Evolutionary conservation across 2,113 vertebrate genomes (phyloP).

Genomic region (Ictidomys tridecemlineatus): DNA sequence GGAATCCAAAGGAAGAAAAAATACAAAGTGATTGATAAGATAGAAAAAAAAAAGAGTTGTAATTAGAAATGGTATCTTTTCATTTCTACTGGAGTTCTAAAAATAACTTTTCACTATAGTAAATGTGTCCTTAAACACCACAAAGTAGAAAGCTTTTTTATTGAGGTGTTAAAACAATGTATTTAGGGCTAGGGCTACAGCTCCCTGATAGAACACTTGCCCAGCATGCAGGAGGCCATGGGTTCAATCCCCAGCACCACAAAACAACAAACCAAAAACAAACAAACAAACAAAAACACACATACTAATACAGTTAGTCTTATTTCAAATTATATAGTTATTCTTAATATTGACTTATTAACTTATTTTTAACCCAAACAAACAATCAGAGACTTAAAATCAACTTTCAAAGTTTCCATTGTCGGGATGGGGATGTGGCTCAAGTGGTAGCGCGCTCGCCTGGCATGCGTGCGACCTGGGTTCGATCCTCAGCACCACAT

Average conservation of each 20-base stretch:
- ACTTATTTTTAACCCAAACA: neutral
- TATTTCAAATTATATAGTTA: conserved; percentile 21
- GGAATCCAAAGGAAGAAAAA: conserved; percentile 15
- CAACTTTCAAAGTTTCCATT: conserved; percentile 50
- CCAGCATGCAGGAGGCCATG: neutral
- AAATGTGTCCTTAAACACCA: conserved; percentile 11
- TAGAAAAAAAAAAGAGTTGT: neutral
- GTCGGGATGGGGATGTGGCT: too few relatives aligned
- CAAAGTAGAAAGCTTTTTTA: neutral
- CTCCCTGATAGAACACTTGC: neutral
- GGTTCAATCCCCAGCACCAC: neutral
- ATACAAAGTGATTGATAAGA: neutral
- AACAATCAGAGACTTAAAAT: conserved; percentile 31
- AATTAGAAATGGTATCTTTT: neutral
- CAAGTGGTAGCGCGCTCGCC: too few relatives aligned
- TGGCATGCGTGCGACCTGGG: too few relatives aligned
- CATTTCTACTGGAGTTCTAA: conserved; percentile 16
- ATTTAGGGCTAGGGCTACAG: neutral
- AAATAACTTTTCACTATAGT: neutral
- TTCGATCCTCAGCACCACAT: too few relatives aligned
- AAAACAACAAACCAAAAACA: neutral
- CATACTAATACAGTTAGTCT: neutral
- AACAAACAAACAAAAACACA: too few relatives aligned
- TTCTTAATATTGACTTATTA: neutral
- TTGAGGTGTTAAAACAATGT: neutral